phyloP scores from a whole-genome alignment of 53 echinoderm and acorn worm genomes.

The Paracentrotus lividus region DNA sequence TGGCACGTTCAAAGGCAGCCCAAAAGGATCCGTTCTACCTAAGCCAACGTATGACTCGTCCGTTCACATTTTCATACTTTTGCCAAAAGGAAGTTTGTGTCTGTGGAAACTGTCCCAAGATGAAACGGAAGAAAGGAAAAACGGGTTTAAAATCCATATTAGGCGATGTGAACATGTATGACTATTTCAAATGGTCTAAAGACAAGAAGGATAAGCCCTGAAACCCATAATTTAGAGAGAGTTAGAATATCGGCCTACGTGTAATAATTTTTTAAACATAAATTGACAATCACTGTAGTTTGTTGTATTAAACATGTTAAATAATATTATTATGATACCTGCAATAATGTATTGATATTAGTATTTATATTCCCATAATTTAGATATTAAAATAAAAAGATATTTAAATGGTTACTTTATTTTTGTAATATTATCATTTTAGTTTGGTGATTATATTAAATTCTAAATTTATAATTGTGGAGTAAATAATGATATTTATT shows the following conservation, averaged over 20 bases:
- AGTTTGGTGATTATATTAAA: no score
- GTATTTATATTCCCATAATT: no score
- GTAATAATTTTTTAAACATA: neutral
- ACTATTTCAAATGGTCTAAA: conserved; percentile 78
- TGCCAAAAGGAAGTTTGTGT: conserved; percentile 67
- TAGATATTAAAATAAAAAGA: neutral
- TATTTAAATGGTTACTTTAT: neutral
- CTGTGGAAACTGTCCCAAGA: conserved; percentile 78
- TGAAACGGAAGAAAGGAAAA: conserved; percentile 58
- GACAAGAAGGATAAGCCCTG: neutral
- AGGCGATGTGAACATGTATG: conserved; percentile 81
- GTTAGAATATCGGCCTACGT: neutral
- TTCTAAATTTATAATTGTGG: no score
- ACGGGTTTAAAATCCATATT: conserved; percentile 76
- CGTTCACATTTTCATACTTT: conserved; percentile 89
- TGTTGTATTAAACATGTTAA: neutral
- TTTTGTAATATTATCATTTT: no score
- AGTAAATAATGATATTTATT: no score
- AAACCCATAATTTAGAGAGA: neutral
- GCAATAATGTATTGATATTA: no score
- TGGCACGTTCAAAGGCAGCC: conserved; percentile 72
- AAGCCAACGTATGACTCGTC: conserved; percentile 68
- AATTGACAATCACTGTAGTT: neutral
- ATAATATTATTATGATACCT: no score
- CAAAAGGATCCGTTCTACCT: conserved; percentile 70